phyloP scores from a whole-genome alignment of 2,113 vertebrate genomes.

The Cryptotis parvus region DNA sequence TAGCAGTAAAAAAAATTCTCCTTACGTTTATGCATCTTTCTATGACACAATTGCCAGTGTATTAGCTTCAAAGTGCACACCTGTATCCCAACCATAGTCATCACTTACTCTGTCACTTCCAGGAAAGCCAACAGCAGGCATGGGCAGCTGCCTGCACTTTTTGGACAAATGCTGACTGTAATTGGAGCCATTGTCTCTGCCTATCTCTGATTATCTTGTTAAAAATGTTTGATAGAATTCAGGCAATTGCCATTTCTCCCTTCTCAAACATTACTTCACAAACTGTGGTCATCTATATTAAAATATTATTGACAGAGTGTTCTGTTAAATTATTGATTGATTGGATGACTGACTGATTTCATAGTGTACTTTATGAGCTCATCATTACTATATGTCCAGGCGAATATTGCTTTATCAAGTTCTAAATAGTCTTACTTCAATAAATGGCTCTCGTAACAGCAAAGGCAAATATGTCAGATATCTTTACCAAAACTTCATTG shows the following conservation, averaged over 20 bases:
- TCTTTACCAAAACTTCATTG: neutral
- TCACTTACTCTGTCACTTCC: neutral
- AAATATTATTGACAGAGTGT: neutral
- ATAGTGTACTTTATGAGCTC: slow-evolving; percentile 1
- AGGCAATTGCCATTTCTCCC: slow-evolving; percentile 52
- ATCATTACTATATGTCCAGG: slow-evolving; percentile 44
- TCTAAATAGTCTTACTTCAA: neutral
- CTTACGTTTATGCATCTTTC: neutral
- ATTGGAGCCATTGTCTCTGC: slow-evolving; percentile 1
- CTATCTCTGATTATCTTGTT: slow-evolving; percentile 61
- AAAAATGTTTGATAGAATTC: neutral
- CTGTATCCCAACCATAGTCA: neutral
- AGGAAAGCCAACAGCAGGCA: neutral
- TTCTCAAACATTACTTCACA: slow-evolving; percentile 30
- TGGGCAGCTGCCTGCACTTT: slow-evolving; percentile 67
- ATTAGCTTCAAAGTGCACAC: neutral
- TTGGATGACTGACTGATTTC: slow-evolving; percentile 10
- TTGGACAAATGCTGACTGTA: slow-evolving; percentile 66
- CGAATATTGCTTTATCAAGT: neutral
- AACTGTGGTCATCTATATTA: neutral
- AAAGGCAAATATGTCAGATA: slow-evolving; percentile 1
- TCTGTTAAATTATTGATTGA: slow-evolving; percentile 9
- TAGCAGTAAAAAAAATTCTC: neutral
- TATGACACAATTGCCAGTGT: neutral
- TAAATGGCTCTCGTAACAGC: neutral